Conservation (phyloP, 2,888 invertebrate genomes). For the Galerucella pusilla region DNA sequence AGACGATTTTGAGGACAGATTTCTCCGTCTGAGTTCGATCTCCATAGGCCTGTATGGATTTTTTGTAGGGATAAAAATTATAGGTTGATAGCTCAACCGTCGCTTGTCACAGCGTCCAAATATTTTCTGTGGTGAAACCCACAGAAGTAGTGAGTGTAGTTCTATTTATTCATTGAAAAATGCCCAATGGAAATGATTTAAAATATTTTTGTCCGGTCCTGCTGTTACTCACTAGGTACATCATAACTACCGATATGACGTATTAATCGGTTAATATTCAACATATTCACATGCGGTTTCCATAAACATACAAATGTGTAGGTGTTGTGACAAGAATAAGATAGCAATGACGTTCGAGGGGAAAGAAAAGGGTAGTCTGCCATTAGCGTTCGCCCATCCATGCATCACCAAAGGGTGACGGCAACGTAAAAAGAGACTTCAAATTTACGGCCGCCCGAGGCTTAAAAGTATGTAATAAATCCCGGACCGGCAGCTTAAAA, state of each 20-base stretch:
- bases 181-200: no score
- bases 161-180: no score
- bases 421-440: conserved; percentile 60
- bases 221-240: no score
- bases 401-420: conserved; percentile 60
- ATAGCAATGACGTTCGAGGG: conserved; percentile 29
- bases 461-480: conserved; percentile 67
- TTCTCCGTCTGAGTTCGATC: no score
- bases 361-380: conserved; percentile 36
- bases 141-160: no score
- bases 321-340: conserved; percentile 6
- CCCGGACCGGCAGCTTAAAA: conserved; percentile 63
- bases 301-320: conserved; percentile 38
- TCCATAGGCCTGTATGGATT: no score
- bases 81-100: no score
- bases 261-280: conserved; percentile 39
- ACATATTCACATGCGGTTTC: conserved; percentile 49
- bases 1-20: no score
- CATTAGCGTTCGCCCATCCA: conserved; percentile 57
- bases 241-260: conserved; percentile 1
- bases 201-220: no score
- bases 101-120: no score
- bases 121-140: no score
- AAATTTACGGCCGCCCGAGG: conserved; percentile 66
- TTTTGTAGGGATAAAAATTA: no score